These are phyloP conservation scores for Thalassophryne amazonica DNA, from an alignment of 2,797 vertebrate genomes.

Conservation along the genomic window DNA sequence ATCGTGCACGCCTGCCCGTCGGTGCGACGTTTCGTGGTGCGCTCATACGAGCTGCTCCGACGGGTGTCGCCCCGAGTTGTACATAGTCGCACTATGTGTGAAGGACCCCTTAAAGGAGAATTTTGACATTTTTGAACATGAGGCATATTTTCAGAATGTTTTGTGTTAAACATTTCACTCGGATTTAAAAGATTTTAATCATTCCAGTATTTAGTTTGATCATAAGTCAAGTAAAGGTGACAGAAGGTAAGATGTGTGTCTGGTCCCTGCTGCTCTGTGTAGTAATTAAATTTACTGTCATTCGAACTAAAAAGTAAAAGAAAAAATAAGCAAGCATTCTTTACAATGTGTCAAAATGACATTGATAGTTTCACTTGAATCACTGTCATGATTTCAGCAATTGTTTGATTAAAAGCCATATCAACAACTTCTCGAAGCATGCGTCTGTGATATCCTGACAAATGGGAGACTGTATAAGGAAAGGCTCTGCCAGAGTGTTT, in stretches of 20 bases:
- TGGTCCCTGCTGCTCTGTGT: background rate
- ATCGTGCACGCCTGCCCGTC: too few relatives aligned
- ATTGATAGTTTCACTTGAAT: background rate
- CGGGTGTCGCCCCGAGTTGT: too few relatives aligned
- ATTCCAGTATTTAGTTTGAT: too few relatives aligned
- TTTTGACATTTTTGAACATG: too few relatives aligned
- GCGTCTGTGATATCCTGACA: conserved; percentile 22
- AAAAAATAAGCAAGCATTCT: background rate
- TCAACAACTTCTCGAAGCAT: background rate
- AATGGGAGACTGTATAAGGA: conserved; percentile 57
- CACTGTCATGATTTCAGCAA: background rate
- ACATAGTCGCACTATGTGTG: too few relatives aligned
- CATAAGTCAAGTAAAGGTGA: conserved; percentile 32
- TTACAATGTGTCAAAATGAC: background rate
- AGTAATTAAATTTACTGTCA: background rate
- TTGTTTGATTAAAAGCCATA: conserved; percentile 1
- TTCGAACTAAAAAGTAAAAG: background rate
- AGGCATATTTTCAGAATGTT: too few relatives aligned
- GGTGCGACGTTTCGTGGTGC: too few relatives aligned
- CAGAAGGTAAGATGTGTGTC: background rate
- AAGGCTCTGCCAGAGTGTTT: conserved; percentile 38
- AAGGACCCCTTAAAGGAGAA: too few relatives aligned
- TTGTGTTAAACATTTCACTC: too few relatives aligned
- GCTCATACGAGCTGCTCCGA: too few relatives aligned
- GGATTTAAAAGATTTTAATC: too few relatives aligned